phyloP scores from a whole-genome alignment of 2,888 invertebrate species.

The Pachymerium ferrugineum region DNA sequence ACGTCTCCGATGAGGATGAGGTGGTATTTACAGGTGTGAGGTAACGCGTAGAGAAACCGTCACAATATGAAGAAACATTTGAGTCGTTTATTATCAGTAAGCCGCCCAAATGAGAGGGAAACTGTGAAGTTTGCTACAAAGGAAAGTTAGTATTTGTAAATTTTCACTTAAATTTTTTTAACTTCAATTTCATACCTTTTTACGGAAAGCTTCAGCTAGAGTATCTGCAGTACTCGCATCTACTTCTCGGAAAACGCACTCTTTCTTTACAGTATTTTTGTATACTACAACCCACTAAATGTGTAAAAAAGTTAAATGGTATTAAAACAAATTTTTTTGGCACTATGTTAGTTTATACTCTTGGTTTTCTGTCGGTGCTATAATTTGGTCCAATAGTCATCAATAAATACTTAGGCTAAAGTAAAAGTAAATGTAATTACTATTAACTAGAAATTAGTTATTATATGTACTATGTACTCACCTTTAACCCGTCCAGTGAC shows the following conservation, averaged over 20 bases:
- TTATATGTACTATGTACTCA: neutral
- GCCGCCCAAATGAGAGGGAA: neutral
- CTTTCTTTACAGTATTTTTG: constrained; percentile 12
- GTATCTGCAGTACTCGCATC: constrained; percentile 1
- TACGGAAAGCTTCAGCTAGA: neutral
- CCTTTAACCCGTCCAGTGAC: neutral
- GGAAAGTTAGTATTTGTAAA: neutral
- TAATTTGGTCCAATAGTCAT: neutral
- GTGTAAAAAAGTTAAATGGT: neutral
- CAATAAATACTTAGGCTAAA: constrained; percentile 7
- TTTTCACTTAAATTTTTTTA: neutral
- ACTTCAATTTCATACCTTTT: constrained; percentile 12
- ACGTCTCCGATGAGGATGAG: neutral
- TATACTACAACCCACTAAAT: constrained; percentile 30
- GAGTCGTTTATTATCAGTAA: constrained; percentile 23
- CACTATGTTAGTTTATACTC: neutral
- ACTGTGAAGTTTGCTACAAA: neutral
- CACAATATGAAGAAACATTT: constrained; percentile 25
- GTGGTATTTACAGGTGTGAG: neutral
- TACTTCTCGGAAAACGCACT: constrained; percentile 27
- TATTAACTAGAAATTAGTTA: neutral
- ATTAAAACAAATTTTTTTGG: neutral
- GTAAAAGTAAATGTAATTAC: neutral
- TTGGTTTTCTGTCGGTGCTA: neutral
- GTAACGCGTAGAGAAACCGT: constrained; percentile 1